Conservation (phyloP, 2,888 invertebrate species). For the Mantis religiosa region DNA sequence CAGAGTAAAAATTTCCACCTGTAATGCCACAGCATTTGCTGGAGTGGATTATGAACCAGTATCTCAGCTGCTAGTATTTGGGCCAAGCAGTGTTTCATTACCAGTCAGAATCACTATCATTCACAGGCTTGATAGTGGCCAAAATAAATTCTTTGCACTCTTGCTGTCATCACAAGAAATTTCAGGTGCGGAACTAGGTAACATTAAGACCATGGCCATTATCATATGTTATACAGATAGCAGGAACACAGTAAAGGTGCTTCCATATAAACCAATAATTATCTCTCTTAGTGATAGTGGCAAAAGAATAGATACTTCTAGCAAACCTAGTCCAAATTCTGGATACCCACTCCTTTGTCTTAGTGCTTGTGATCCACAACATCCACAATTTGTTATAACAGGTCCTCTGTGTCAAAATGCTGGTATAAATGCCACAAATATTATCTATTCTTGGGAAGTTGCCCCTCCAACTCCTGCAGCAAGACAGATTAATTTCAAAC, state of each 20-base stretch:
- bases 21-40: not conserved
- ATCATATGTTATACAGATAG: not conserved
- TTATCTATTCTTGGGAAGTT: slow-evolving; percentile 2
- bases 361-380: not conserved
- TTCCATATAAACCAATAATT: not conserved
- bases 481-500: not conserved
- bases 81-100: not conserved
- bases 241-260: not conserved
- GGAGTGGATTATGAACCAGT: not conserved
- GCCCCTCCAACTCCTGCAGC: not conserved
- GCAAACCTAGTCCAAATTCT: not conserved
- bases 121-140: not conserved
- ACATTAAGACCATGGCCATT: not conserved
- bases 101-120: not conserved
- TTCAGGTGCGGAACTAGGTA: not conserved
- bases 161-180: not conserved
- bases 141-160: not conserved
- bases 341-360: slow-evolving; percentile 5
- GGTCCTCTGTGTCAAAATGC: not conserved
- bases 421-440: not conserved
- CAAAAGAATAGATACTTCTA: not conserved
- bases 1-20: not conserved
- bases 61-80: not conserved
- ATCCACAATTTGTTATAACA: not conserved
- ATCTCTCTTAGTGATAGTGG: not conserved